phyloP scores from a whole-genome alignment of 2,888 invertebrate species.

The Ethmia dodecea region DNA sequence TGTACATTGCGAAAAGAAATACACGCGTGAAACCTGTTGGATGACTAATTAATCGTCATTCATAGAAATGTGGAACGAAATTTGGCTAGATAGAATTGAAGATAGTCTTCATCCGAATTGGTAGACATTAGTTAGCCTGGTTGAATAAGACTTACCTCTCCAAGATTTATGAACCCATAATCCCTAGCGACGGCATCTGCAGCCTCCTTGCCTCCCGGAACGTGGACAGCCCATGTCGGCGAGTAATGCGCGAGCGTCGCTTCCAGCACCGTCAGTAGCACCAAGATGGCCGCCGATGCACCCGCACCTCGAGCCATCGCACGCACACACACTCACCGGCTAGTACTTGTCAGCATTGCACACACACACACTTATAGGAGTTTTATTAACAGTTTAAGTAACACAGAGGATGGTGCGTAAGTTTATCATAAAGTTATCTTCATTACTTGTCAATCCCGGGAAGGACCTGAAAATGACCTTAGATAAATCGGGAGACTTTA shows the following conservation, averaged over 20 bases:
- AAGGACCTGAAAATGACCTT: conserved; percentile 8
- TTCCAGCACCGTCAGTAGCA: conserved; percentile 42
- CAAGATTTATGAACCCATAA: conserved; percentile 90
- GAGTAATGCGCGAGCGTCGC: conserved; percentile 78
- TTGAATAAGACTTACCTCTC: conserved; percentile 84
- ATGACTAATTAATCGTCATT: too few species aligned
- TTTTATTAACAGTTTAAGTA: conserved; percentile 4
- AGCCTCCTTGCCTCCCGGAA: conserved; percentile 81
- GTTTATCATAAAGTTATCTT: conserved; percentile 14
- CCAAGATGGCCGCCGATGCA: conserved; percentile 47
- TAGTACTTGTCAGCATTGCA: conserved; percentile 74
- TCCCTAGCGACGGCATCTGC: conserved; percentile 87
- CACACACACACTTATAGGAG: conserved; percentile 34
- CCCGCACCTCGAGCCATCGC: conserved; percentile 61
- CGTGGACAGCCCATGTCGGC: conserved; percentile 92
- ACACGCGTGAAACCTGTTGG: too few species aligned
- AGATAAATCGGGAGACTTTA: too few species aligned
- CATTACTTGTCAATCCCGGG: conserved; percentile 12
- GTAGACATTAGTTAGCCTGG: neutral
- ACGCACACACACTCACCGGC: conserved; percentile 58
- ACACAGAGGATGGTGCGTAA: conserved; percentile 26
- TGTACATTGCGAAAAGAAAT: too few species aligned
- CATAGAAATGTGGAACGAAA: too few species aligned
- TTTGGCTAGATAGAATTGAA: too few species aligned
- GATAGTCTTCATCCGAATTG: too few species aligned